These are phyloP conservation scores for Ochotona curzoniae DNA, from an alignment of 2,113 vertebrate genomes.

Conservation along the genomic window DNA sequence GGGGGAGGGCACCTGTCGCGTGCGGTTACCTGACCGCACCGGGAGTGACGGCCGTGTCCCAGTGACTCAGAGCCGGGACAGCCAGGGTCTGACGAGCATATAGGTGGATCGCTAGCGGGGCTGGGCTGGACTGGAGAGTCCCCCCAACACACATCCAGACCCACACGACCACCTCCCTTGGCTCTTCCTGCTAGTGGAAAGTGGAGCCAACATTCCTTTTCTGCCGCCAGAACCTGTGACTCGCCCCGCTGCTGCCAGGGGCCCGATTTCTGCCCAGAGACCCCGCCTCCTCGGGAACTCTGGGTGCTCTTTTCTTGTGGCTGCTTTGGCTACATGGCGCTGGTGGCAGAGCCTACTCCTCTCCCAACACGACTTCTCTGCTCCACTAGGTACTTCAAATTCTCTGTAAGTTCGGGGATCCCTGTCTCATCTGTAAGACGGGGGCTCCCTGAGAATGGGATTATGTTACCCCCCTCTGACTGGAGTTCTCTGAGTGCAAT, in stretches of 20 bases:
- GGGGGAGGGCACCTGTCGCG: neutral
- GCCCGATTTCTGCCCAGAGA: neutral
- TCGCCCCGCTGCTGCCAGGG: neutral
- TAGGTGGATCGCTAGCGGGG: neutral
- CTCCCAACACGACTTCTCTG: neutral
- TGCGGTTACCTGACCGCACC: constrained; percentile 72
- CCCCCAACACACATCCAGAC: neutral
- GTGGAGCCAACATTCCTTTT: no score
- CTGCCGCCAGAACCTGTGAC: accelerated
- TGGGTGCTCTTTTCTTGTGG: no score
- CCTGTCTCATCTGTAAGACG: neutral
- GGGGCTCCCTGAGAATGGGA: neutral
- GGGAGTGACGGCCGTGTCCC: constrained; percentile 35
- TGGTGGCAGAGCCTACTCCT: no score
- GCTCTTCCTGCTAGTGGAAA: neutral
- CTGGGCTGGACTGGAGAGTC: neutral
- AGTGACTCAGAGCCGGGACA: neutral
- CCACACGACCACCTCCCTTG: neutral
- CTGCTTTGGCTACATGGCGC: neutral
- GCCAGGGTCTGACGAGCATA: neutral
- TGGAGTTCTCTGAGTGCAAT: neutral
- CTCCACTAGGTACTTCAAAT: neutral
- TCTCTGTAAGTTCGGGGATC: no score
- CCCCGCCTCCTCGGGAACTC: neutral
- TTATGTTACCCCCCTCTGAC: neutral